Evolutionary conservation across 2,113 vertebrate genomes (phyloP).

Genomic region (Vireo altiloquus): DNA sequence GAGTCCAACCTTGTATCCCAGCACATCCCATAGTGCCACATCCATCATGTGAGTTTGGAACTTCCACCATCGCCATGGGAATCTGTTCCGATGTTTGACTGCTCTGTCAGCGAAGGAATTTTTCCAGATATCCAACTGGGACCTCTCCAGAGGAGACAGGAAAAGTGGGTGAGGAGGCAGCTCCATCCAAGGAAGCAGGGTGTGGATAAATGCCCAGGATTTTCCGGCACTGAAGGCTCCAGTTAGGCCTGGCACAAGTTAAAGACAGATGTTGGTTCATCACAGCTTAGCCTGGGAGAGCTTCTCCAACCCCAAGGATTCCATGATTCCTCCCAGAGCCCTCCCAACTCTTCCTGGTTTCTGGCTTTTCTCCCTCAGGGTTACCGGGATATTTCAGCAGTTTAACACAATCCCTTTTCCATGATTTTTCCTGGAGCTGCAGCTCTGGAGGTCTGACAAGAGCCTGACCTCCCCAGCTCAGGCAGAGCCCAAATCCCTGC

Average conservation of each 20-base stretch:
- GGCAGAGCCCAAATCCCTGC: neutral
- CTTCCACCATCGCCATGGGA: neutral
- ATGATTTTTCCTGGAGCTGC: neutral
- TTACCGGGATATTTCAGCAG: neutral
- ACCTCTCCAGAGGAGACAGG: neutral
- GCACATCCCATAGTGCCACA: neutral
- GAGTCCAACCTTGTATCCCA: neutral
- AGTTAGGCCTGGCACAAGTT: neutral
- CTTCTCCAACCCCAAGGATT: neutral
- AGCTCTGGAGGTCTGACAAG: neutral
- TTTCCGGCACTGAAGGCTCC: neutral
- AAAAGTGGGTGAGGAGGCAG: neutral
- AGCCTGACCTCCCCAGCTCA: neutral
- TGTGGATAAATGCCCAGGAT: neutral
- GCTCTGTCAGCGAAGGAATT: neutral
- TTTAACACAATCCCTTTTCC: neutral
- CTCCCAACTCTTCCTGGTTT: neutral
- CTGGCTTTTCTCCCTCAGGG: neutral
- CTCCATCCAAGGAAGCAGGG: neutral
- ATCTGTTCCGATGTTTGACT: neutral
- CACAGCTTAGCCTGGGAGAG: neutral
- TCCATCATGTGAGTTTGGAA: fast-evolving
- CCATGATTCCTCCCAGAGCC: neutral
- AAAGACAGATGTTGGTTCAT: neutral
- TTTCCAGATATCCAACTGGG: neutral